Base-by-base conservation (phyloP, 1,140 invertebrate species). In the Drosophila lacteicornis region DNA sequence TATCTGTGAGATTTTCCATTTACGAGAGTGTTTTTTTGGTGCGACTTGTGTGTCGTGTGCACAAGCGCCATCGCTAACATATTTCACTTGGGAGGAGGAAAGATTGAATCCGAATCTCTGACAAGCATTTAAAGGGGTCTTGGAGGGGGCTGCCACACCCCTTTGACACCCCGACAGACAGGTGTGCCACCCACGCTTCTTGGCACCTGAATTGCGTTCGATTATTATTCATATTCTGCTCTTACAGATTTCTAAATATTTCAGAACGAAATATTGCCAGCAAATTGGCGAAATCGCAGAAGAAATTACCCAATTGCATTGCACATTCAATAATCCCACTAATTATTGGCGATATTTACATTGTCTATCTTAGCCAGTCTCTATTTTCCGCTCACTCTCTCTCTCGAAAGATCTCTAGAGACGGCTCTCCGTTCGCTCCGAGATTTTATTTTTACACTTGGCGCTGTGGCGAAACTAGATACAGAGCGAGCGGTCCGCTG, bases 371-470 rank as follows among this genome's bases (percentile, higher is more conserved):
- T 30, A 30, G 45, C 47, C 50, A 57, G 55, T 19, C 49, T 67
- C 36, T 36, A 40, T 75, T 47, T 45, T 27, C 33, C 45, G 50
- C 75, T 61, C 51, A n/a, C n/a, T 22, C 27, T 1, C 5, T 15
- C 19, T 25, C 22, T 25, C 22, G 2, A 13, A 25, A 69, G 33
- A 56, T 55, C 40, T 45, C 30, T 22, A 27, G 47, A 22, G 49
- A 40, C n/a, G n/a, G 22, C 49, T 38, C 65, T 76, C 63, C 19
- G 56, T 13, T 38, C 71, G 59, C 87, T 81, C 85, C 66, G 61
- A 70, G 68, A 82, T 82, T 90, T 91, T 90, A 90, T 90, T 90
- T 90, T 90, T 90, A 90, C 85, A 90, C 82, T 85, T 71, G 85
- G 63, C 85, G 80, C 70, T 74, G 78, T 74, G 78, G 85, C 85